Conservation (phyloP, 2,113 vertebrate species). For the Labrus mixtus region DNA sequence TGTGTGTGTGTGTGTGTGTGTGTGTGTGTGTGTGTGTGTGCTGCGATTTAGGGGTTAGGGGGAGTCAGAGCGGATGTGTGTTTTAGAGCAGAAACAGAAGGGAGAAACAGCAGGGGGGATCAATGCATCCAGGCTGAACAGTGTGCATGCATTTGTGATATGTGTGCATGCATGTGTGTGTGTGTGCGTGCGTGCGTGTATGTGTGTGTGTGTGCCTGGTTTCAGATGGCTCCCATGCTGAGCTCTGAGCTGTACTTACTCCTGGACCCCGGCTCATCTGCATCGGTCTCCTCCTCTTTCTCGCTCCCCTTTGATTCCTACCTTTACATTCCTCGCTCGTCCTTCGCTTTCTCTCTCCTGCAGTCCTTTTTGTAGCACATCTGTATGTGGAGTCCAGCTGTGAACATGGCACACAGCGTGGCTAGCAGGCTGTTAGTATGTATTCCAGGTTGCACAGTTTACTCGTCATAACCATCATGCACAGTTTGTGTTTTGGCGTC, state of each 20-base stretch:
- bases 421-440: slow-evolving; percentile 21
- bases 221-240: slow-evolving; percentile 56
- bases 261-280: slow-evolving; percentile 57
- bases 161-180: slow-evolving; percentile 26
- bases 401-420: slow-evolving; percentile 42
- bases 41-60: slow-evolving; percentile 51
- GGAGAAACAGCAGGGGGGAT: slow-evolving; percentile 69
- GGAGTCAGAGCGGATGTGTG: slow-evolving; percentile 65
- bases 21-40: slow-evolving; percentile 22
- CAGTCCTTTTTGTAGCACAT: background rate
- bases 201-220: slow-evolving; percentile 25
- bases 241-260: slow-evolving; percentile 71
- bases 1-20: slow-evolving; percentile 16
- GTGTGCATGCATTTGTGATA: slow-evolving; percentile 17
- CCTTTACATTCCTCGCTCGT: slow-evolving; percentile 14
- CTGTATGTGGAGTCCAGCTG: slow-evolving; percentile 54
- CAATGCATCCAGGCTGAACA: slow-evolving; percentile 65
- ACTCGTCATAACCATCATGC: no score
- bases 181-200: slow-evolving; percentile 31
- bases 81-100: slow-evolving; percentile 78
- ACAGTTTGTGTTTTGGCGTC: no score
- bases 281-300: slow-evolving; percentile 36
- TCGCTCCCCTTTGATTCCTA: slow-evolving; percentile 30
- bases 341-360: background rate
- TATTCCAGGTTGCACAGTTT: slow-evolving; percentile 2